phyloP scores from a whole-genome alignment of 2,888 invertebrate genomes.

The Gymnoscelis rufifasciata region DNA sequence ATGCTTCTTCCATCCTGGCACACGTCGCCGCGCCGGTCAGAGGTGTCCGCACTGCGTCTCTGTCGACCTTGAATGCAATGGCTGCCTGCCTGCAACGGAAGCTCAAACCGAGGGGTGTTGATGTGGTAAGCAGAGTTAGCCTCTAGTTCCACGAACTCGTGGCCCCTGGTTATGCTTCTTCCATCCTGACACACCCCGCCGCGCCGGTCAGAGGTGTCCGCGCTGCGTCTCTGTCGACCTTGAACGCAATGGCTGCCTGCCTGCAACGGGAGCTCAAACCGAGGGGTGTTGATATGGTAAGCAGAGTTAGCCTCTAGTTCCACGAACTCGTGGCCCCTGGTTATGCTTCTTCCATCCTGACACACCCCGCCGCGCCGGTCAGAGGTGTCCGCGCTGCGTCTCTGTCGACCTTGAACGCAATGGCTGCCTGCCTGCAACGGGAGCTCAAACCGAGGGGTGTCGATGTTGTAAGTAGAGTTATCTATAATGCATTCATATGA shows the following conservation, averaged over 20 bases:
- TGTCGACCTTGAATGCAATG: slow-evolving; percentile 89
- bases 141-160: slow-evolving; percentile 86
- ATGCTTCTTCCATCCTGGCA: slow-evolving; percentile 89
- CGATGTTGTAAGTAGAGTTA: slow-evolving; percentile 80
- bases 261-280: slow-evolving; percentile 88
- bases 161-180: slow-evolving; percentile 89
- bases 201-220: slow-evolving; percentile 90
- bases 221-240: slow-evolving; percentile 86
- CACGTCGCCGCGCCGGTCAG: slow-evolving; percentile 89
- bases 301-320: slow-evolving; percentile 80
- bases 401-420: slow-evolving; percentile 87
- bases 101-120: slow-evolving; percentile 87
- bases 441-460: slow-evolving; percentile 89
- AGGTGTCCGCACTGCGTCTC: slow-evolving; percentile 88
- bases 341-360: slow-evolving; percentile 90
- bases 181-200: slow-evolving; percentile 88
- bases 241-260: slow-evolving; percentile 89
- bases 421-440: slow-evolving; percentile 87
- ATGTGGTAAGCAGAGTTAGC: slow-evolving; percentile 79
- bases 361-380: slow-evolving; percentile 88
- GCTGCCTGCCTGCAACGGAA: slow-evolving; percentile 89
- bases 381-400: slow-evolving; percentile 90
- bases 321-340: slow-evolving; percentile 87
- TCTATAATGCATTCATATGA: too few species aligned
- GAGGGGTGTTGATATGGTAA: slow-evolving; percentile 87